Base-by-base conservation (phyloP, 1,140 invertebrate genomes). In the Cryptotermes secundus region DNA sequence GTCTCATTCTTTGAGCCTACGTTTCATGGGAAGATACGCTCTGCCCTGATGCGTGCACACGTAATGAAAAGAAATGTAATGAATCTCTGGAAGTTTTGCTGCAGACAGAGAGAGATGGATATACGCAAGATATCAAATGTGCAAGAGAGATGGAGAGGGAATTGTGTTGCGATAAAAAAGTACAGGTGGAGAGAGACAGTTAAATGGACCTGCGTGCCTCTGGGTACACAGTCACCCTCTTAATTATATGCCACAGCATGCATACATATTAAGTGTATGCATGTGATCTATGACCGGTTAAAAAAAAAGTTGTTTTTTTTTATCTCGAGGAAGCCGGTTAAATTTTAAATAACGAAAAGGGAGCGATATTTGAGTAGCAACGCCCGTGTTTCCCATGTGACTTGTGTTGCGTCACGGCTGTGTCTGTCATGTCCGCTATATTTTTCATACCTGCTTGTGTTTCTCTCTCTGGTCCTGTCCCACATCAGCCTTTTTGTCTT, bases 221-320 rank as follows among this genome's bases (percentile, higher is more conserved):
- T 72, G 31, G 59, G 59, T 72, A 1, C 59, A 72, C 59, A 31
- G 12, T n/a, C 59, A 4, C 9, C 59, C n/a, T 7, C n/a, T 72
- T 72, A 72, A 72, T 72, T n/a, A 72, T 72, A 72, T 72, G 59
- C 59, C 31, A 72, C 26, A 72, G n/a, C 59, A 72, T 72, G 59
- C 59, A 72, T 72, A n/a, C 59, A 72, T 72, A 72, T 31, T 72
- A 72, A 72, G 59, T 72, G 59, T 72, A 72, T 31, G 59, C n/a
- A 12, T 72, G 59, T 72, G 59, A 72, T 72, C 59, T 26, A 72
- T 72, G n/a, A 72, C 59, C 59, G 59, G 59, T 72, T 14, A 31
- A 31, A 72, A 72, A 72, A 72, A 72, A 72, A n/a, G n/a, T 72
- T n/a, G n/a, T n/a, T n/a, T n/a, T n/a, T n/a, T 72, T 72, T 72